Conservation (phyloP, 2,113 vertebrate species). For the Mesitornis unicolor region DNA sequence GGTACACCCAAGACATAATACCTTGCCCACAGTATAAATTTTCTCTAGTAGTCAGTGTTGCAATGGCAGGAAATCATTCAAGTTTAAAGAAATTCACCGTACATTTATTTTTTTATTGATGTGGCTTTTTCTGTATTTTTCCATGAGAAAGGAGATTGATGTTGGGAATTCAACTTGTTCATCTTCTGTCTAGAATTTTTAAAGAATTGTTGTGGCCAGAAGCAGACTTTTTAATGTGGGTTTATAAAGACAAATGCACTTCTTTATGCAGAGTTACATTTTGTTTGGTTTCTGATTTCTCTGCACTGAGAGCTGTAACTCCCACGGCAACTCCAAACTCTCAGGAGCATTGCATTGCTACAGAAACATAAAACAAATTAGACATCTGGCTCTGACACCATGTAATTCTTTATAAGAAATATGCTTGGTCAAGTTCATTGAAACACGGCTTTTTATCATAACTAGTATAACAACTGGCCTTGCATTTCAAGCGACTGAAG, state of each 20-base stretch:
- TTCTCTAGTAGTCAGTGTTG: neutral
- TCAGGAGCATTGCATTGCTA: neutral
- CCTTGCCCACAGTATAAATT: neutral
- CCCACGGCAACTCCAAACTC: neutral
- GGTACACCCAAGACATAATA: neutral
- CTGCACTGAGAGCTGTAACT: neutral
- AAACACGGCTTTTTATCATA: neutral
- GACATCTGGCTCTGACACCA: neutral
- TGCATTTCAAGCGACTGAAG: neutral
- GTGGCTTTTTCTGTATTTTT: neutral
- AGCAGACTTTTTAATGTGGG: neutral
- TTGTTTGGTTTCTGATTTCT: neutral
- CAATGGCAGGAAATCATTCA: neutral
- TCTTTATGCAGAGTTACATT: neutral
- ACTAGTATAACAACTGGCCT: neutral
- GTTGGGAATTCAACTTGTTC: neutral
- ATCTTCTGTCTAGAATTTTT: neutral
- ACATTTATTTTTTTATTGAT: neutral
- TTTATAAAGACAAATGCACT: conserved; percentile 9
- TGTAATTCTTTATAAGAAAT: neutral
- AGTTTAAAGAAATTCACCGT: neutral
- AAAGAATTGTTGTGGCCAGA: neutral
- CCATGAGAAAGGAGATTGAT: neutral
- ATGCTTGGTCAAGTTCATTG: neutral
- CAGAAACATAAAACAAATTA: neutral